Base-by-base conservation (phyloP, 2,797 vertebrate genomes). In the Oophaga sylvatica region DNA sequence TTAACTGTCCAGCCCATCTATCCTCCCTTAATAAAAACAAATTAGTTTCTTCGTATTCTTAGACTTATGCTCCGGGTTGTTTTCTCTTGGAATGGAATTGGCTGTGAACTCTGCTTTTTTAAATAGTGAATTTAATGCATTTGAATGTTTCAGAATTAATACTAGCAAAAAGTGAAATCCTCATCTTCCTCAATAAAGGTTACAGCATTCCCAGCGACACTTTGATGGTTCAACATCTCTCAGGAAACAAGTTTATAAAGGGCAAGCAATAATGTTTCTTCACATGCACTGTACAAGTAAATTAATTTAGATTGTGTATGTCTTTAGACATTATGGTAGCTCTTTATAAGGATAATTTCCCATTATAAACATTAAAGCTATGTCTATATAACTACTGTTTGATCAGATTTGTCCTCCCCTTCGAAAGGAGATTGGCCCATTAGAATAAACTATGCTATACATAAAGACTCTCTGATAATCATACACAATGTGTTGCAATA, bases 1-100 rank as follows among this genome's bases (percentile, higher is more conserved):
- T 78, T 75, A 86, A 86, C 71, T 86, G 62, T 86, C 87, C 83
- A 81, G 83, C 87, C 65, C 80, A 89, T 89, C 79, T 82, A 86
- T 89, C 31, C 79, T 82, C 48, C 84, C 68, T 86, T 89, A 86
- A 89, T 89, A 89, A 85, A 89, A 86, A 86, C 84, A 89, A 86
- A 89, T 89, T 89, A 86, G 84, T 89, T 89, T 86, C 73, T 83
- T 60, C 68, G 35, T 82, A 85, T 88, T 88, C 83, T 81, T 85
- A 71, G 71, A 62, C 62, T 81, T 78, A 67, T 78, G 84, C 83
- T 86, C 60, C 17, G 8, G 87, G 84, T 86, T 86, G 87, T 89
- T 76, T 86, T 82, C 45, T 26, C 87, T 60, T 60, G 17, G 77
- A 89, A 86, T 89, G 62, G 87, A 89, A 89, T 89, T 89, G 84